phyloP scores from a whole-genome alignment of 1,140 invertebrate genomes.

The Dreissena polymorpha region DNA sequence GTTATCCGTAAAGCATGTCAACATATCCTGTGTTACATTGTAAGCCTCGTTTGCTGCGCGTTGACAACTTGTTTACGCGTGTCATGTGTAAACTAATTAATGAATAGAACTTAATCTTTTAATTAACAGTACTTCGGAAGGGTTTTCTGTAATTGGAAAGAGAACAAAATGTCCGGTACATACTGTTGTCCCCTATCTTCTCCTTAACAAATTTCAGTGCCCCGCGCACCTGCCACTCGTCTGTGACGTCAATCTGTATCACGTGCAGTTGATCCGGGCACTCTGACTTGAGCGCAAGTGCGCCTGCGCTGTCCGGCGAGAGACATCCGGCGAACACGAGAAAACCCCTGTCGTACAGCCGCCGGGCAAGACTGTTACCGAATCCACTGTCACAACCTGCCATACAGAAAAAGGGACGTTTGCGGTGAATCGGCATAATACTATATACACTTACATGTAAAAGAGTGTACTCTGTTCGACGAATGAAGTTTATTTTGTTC shows the following conservation, averaged over 20 bases:
- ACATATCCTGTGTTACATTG: no score
- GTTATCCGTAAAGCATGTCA: no score
- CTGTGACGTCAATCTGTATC: constrained; percentile 71
- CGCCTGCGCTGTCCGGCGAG: constrained; percentile 80
- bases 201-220: constrained; percentile 69
- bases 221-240: constrained; percentile 70
- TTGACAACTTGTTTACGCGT: no score
- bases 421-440: not conserved
- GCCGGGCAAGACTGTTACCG: constrained; percentile 75
- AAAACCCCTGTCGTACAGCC: constrained; percentile 78
- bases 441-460: not conserved
- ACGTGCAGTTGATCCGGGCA: constrained; percentile 72
- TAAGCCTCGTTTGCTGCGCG: no score
- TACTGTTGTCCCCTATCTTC: constrained; percentile 67
- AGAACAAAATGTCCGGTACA: not conserved
- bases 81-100: no score
- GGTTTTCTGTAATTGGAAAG: no score
- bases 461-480: not conserved
- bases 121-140: no score
- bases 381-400: constrained; percentile 76
- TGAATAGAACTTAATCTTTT: no score
- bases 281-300: constrained; percentile 71
- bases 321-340: constrained; percentile 86
- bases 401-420: constrained; percentile 30
- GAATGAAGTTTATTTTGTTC: not conserved